Evolutionary conservation across 2,113 vertebrate species (phyloP), one percentile per base, ranked within the genome.

Genomic region (Oxyruncus cristatus): DNA sequence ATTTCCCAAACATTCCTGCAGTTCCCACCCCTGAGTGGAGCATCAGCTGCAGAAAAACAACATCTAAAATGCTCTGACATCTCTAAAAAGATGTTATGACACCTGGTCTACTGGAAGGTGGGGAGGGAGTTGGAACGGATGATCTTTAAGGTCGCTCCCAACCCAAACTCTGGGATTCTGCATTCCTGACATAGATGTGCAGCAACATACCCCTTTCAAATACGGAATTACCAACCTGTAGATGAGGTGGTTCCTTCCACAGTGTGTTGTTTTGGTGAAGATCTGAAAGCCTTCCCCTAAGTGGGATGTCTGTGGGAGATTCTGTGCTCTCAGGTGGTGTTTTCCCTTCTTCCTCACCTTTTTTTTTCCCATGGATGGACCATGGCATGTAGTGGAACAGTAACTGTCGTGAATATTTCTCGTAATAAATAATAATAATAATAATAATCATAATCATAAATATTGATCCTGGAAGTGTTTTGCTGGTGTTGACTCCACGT

Each of bases 1-100:
- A 11, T 68, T 59, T 61, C 49, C 53, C 0, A 1, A 8, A 58
- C 12, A 13, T 47, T 44, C n/a, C 11, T 26, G 0, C 2, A 8
- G 20, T 70, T 77, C 59, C 12, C n/a, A 7, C 12, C 13, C 5
- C 21, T 26, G 7, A 81, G 35, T 35, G 23, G 27, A 33, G 35
- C 55, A 62, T 62, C 71, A 70, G 6, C 70, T 24, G 61, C 15
- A 41, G 28, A n/a, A 65, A 42, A 72, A 17, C 16, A 18, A 21
- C 12, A 44, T 20, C 47, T 17, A 3, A 4, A 77, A n/a, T 22
- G 14, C 28, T 49, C 44, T 58, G 39, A 14, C 5, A 2, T 24
- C 12, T 82, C n/a, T 41, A 30, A 14, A 30, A 22, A 52, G 24
- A 52, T 52, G 50, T 27, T 52, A 28, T 16, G 50, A 8, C 50